Conservation (phyloP, 2,888 invertebrate genomes). For the Lasioglossum marginatum region DNA sequence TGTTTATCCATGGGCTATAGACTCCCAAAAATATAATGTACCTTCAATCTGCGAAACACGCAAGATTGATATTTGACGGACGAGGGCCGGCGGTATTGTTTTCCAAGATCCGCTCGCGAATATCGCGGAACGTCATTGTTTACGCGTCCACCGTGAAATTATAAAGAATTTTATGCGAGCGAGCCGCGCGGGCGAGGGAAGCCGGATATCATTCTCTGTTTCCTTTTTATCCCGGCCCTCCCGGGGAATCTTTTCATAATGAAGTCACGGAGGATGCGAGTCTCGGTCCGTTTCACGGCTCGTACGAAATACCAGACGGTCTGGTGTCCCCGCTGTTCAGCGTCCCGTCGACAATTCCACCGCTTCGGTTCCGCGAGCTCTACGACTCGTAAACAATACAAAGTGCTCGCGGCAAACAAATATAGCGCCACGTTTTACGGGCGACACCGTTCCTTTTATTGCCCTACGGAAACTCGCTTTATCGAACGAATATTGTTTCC, state of each 20-base stretch:
- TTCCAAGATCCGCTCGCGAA: not conserved
- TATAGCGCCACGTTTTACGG: slow-evolving; percentile 72
- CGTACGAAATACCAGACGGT: slow-evolving; percentile 56
- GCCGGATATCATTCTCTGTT: slow-evolving; percentile 2
- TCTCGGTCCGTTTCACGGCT: slow-evolving; percentile 62
- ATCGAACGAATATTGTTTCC: slow-evolving; percentile 66
- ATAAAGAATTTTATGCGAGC: slow-evolving; percentile 19
- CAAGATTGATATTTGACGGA: not conserved
- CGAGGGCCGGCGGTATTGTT: not conserved
- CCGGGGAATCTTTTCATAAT: slow-evolving; percentile 68
- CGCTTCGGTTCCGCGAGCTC: slow-evolving; percentile 54
- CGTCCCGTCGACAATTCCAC: slow-evolving; percentile 69
- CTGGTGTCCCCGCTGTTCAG: slow-evolving; percentile 68
- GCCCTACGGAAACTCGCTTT: slow-evolving; percentile 68
- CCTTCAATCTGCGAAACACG: not conserved
- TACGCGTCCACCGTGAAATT: slow-evolving; percentile 13
- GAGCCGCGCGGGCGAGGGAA: not conserved
- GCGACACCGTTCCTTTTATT: slow-evolving; percentile 59
- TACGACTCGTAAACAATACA: slow-evolving; percentile 71
- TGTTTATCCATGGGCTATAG: too few species aligned
- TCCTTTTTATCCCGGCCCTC: slow-evolving; percentile 14
- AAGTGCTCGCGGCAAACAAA: slow-evolving; percentile 72
- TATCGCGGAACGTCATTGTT: not conserved
- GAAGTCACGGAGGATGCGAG: slow-evolving; percentile 68
- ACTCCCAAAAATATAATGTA: too few species aligned